A percentile compares a stretch with the other conserved stretches of the same genome.
phyloP scores from a whole-genome alignment of 2,888 invertebrate species.

The Chymomyza procnemis region DNA sequence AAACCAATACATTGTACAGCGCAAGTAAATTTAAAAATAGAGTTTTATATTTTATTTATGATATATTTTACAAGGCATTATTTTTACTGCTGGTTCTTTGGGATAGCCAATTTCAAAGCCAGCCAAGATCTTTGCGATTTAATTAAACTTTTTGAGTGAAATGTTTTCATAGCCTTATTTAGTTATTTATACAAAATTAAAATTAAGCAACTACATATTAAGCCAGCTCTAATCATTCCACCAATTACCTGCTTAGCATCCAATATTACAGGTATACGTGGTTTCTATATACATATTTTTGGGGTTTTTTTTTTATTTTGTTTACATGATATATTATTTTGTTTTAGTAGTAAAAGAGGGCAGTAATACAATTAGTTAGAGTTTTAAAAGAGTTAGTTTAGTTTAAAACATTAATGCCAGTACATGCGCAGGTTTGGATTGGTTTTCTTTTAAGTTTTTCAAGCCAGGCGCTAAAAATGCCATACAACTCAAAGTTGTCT shows the following conservation, averaged over 20 bases:
- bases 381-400: background rate
- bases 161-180: too few relatives aligned
- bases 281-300: constrained; percentile 54
- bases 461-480: background rate
- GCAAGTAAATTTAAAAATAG: too few relatives aligned
- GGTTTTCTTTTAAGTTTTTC: background rate
- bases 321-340: constrained; percentile 5
- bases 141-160: too few relatives aligned
- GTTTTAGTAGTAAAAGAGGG: constrained; percentile 38
- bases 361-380: constrained; percentile 30
- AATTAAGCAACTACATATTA: background rate
- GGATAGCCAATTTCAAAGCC: too few relatives aligned
- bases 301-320: constrained; percentile 5
- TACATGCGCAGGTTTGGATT: background rate
- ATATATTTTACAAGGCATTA: too few relatives aligned
- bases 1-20: too few relatives aligned
- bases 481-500: background rate
- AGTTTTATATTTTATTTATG: too few relatives aligned
- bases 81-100: too few relatives aligned
- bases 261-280: constrained; percentile 70
- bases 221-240: constrained; percentile 12
- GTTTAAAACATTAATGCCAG: background rate
- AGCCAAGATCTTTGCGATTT: too few relatives aligned
- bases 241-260: constrained; percentile 71
- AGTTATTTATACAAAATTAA: too few relatives aligned